These are phyloP conservation scores for Leptonema lineaticorne DNA, from an alignment of 1,140 invertebrate genomes.

Conservation along the genomic window DNA sequence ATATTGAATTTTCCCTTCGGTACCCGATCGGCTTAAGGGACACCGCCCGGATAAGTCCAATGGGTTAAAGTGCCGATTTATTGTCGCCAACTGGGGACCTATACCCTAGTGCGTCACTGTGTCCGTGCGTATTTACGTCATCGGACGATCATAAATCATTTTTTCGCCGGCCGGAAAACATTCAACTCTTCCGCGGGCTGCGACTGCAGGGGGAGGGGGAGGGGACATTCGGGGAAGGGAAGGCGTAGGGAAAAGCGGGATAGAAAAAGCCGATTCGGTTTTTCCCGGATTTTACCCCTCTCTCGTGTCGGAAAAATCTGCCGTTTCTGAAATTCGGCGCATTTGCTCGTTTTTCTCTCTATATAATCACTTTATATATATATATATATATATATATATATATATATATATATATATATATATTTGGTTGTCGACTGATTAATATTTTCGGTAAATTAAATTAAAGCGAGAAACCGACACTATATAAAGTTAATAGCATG, in stretches of 20 bases:
- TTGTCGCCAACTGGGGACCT: conserved; percentile 16
- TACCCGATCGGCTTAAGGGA: conserved; percentile 19
- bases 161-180: neutral
- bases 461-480: neutral
- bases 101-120: no score
- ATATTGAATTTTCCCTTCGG: neutral
- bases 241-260: no score
- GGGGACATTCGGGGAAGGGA: no score
- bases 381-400: no score
- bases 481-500: neutral
- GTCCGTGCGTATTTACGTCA: no score
- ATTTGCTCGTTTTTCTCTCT: no score
- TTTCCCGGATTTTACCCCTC: no score
- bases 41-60: conserved; percentile 4
- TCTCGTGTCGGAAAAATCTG: no score
- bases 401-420: neutral
- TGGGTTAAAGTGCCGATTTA: conserved; percentile 29
- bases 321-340: no score
- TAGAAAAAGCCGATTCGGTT: no score
- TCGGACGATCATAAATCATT: conserved; percentile 10
- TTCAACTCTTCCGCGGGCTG: neutral
- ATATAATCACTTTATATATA: no score
- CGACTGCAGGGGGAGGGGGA: neutral
- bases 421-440: neutral
- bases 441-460: conserved; percentile 5